Conservation (phyloP, 2,113 vertebrate species). For the Carassius auratus region DNA sequence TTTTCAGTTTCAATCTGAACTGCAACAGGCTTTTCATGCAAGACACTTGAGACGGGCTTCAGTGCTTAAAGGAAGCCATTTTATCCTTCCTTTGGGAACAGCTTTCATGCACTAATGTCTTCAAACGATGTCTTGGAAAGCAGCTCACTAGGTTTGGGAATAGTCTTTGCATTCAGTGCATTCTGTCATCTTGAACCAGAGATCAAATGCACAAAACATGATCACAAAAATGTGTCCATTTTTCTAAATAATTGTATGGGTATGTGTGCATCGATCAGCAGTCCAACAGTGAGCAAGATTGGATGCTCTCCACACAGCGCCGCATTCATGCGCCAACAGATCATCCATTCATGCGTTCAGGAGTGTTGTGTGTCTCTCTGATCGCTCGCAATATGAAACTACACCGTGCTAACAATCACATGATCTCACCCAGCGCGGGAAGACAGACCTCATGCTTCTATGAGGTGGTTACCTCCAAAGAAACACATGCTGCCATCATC, state of each 20-base stretch:
- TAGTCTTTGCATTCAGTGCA: not conserved
- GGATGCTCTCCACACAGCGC: slow-evolving; percentile 22
- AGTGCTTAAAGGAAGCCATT: not conserved
- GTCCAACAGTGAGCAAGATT: slow-evolving; percentile 14
- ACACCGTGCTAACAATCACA: not conserved
- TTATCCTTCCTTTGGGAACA: slow-evolving; percentile 1
- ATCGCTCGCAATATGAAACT: slow-evolving; percentile 45
- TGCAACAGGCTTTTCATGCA: not conserved
- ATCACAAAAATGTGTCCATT: not conserved
- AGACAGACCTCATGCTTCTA: not conserved
- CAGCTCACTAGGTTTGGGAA: not conserved
- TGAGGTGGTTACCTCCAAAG: not conserved
- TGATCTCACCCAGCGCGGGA: slow-evolving; percentile 7
- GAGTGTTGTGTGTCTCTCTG: slow-evolving; percentile 41
- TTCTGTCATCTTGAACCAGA: not conserved
- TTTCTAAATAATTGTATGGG: not conserved
- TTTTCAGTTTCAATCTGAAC: slow-evolving; percentile 7
- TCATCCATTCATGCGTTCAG: slow-evolving; percentile 50
- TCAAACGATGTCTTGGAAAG: not conserved
- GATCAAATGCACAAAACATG: not conserved
- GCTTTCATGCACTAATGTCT: not conserved
- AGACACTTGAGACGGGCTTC: not conserved
- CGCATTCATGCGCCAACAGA: slow-evolving; percentile 49
- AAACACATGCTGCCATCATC: too few species aligned
- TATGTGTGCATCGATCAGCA: slow-evolving; percentile 17